Base-by-base conservation (phyloP, 1,140 invertebrate genomes). In the Pseudomyrmex concolor region DNA sequence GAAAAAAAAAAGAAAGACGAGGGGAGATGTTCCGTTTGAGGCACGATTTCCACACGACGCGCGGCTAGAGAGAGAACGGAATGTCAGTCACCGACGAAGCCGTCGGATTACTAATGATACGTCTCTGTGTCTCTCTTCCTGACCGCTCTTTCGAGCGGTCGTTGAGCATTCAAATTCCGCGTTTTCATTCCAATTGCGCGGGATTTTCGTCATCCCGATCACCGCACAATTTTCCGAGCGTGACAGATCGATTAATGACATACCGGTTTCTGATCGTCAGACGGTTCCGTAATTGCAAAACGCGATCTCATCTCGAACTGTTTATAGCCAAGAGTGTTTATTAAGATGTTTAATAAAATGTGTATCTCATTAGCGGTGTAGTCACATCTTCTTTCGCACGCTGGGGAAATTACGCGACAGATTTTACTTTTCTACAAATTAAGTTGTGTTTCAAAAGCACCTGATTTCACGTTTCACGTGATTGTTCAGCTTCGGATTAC, bases 71-170 rank as follows among this genome's bases (percentile, higher is more conserved):
- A 34, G 34, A 34, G 60, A 48, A 86, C 82, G 86, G 76, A 83
- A 88, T 78, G 86, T 71, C 83, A 87, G 86, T 88, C 86, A 88
- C 72, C 60, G 60, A 57, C 34, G 51, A 77, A 83, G 71, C 83
- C 78, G 67, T 73, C 55, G n/a, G 87, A 84, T 84, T 86, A 84
- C 87, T 86, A 89, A 89, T 84, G 87, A 89, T 48, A 45, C 78
- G n/a, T 51, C 57, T 45, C 67, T 22, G 7, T 17, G 15, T 54
- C 43, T 45, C 43, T 45, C 22, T 73, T 34, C 48, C 57, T 50
- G 34, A 60, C 12, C 45, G 45, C 72, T 51, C 48, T 25, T 55
- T 77, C 84, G 54, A 48, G 43, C 60, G 15, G 12, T 74, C 70
- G 55, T 71, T 55, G 63, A 55, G 80, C 78, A 89, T 89, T 89